phyloP scores from a whole-genome alignment of 1,140 invertebrate genomes.

The Calliopsis andreniformis region DNA sequence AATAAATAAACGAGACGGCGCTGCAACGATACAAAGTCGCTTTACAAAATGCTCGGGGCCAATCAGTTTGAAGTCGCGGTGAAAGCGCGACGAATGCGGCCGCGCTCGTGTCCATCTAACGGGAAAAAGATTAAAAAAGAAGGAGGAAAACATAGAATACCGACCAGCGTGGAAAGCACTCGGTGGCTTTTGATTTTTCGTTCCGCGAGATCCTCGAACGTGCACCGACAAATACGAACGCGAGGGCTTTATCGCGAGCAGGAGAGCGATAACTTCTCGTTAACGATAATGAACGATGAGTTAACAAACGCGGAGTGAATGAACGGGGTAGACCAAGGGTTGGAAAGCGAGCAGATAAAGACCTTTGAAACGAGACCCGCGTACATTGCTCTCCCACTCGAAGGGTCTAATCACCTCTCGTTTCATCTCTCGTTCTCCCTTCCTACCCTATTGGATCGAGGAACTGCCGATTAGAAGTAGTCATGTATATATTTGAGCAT shows the following conservation, averaged over 20 bases:
- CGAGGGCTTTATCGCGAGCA: slow-evolving; percentile 24
- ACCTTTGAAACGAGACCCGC: slow-evolving; percentile 13
- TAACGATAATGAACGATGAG: slow-evolving; percentile 56
- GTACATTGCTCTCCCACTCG: slow-evolving; percentile 6
- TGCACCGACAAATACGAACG: slow-evolving; percentile 38
- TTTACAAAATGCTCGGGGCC: not conserved
- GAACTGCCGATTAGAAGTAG: slow-evolving; percentile 52
- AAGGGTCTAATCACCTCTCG: not conserved
- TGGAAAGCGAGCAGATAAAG: slow-evolving; percentile 12
- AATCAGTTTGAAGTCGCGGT: not conserved
- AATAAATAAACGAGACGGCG: not conserved
- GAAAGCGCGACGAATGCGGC: not conserved
- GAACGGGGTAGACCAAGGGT: slow-evolving; percentile 9
- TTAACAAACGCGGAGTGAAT: slow-evolving; percentile 30
- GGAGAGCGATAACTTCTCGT: slow-evolving; percentile 56
- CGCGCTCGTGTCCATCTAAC: no score
- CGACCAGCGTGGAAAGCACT: not conserved
- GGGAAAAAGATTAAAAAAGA: not conserved
- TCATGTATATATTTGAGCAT: no score
- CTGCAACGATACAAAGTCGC: not conserved
- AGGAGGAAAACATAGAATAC: no score
- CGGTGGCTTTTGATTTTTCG: not conserved
- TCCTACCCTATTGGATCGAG: not conserved
- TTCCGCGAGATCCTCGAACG: slow-evolving; percentile 33
- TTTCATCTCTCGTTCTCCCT: not conserved